These are phyloP conservation scores for Eulemur rubriventer DNA, from an alignment of 2,797 vertebrate species.

Conservation along the genomic window DNA sequence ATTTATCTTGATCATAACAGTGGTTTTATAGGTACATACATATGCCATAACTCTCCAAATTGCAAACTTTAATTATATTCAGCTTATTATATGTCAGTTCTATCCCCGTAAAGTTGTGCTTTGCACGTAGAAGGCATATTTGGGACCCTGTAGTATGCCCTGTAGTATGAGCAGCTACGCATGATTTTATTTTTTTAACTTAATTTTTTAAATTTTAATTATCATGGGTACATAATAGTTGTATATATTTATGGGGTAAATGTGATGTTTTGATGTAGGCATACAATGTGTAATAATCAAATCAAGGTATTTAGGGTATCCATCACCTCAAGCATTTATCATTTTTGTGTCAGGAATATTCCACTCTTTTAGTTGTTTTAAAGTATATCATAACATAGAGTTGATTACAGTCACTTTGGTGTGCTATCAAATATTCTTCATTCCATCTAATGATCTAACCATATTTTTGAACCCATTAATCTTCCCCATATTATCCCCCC, in stretches of 20 bases:
- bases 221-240: neutral
- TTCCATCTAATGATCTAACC: neutral
- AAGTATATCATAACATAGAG: neutral
- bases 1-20: neutral
- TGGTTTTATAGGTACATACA: neutral
- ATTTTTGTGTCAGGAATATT: neutral
- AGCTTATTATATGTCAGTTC: neutral
- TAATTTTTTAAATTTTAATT: neutral
- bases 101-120: neutral
- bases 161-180: no score
- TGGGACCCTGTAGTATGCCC: no score
- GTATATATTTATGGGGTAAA: neutral
- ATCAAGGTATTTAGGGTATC: neutral
- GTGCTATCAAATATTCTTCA: neutral
- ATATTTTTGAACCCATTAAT: neutral
- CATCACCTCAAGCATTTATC: neutral
- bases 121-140: neutral
- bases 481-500: neutral
- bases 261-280: neutral
- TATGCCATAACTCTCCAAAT: neutral
- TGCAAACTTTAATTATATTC: neutral
- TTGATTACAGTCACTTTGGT: neutral
- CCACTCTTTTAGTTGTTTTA: neutral
- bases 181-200: no score
- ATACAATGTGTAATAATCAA: neutral